phyloP scores from a whole-genome alignment of 2,113 vertebrate species.

The Oxyura jamaicensis region DNA sequence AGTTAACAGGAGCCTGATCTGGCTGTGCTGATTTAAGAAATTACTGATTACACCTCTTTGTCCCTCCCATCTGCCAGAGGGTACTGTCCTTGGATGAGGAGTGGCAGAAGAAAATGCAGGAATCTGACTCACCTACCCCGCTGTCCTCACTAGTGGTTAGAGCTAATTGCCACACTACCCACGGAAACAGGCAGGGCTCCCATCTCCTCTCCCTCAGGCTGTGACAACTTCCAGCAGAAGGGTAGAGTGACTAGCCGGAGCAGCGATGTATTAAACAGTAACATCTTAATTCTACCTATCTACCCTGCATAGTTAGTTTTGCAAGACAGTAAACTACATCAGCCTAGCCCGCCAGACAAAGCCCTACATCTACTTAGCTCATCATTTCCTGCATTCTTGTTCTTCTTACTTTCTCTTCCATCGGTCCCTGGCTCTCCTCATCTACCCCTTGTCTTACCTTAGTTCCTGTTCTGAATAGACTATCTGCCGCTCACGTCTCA shows the following conservation, averaged over 20 bases:
- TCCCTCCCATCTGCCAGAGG: constrained; percentile 7
- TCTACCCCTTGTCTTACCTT: not conserved
- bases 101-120: not conserved
- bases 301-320: not conserved
- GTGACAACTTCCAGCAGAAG: constrained; percentile 26
- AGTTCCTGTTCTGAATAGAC: not conserved
- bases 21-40: not conserved
- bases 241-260: not conserved
- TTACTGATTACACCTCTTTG: not conserved
- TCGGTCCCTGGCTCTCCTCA: not conserved
- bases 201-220: not conserved
- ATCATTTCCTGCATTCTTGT: not conserved
- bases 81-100: not conserved
- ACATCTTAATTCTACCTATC: not conserved
- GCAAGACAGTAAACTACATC: not conserved
- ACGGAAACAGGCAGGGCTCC: not conserved
- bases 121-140: constrained; percentile 15
- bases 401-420: not conserved
- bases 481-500: not conserved
- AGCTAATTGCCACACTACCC: not conserved
- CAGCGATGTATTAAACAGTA: not conserved
- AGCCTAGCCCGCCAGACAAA: not conserved
- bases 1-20: not conserved
- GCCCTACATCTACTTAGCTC: not conserved
- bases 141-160: not conserved